These are phyloP conservation scores for Papilio aristodemus DNA, from an alignment of 1,140 invertebrate species.

Conservation along the genomic window DNA sequence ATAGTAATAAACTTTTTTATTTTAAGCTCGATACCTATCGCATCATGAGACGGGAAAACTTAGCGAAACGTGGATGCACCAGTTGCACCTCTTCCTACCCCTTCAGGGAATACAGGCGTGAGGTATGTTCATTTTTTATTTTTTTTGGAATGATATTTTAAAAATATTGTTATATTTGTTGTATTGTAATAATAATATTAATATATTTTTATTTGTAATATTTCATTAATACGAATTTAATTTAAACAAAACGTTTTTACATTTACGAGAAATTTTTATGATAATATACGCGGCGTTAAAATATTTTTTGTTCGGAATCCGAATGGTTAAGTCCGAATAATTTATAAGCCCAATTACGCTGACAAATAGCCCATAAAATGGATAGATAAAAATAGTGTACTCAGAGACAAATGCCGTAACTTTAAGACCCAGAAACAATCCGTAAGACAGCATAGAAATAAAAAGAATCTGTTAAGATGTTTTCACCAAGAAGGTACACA, in stretches of 20 bases:
- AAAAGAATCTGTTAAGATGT: background rate
- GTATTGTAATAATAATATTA: too few species aligned
- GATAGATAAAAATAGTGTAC: slow-evolving; percentile 9
- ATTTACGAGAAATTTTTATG: background rate
- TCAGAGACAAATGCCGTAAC: background rate
- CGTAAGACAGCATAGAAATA: background rate
- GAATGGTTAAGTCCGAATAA: slow-evolving; percentile 1
- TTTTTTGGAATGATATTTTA: too few species aligned
- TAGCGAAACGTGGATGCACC: too few species aligned
- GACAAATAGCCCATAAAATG: slow-evolving; percentile 12
- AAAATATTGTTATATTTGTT: too few species aligned
- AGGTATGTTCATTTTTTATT: too few species aligned
- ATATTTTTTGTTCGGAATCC: slow-evolving; percentile 6
- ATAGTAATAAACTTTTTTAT: too few species aligned
- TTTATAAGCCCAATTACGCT: slow-evolving; percentile 12
- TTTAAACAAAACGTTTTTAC: background rate
- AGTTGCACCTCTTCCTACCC: too few species aligned
- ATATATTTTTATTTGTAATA: background rate
- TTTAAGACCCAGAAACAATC: background rate
- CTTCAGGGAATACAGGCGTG: too few species aligned
- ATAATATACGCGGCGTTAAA: slow-evolving; percentile 6
- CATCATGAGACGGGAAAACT: too few species aligned
- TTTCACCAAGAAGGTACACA: background rate
- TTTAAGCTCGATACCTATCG: too few species aligned
- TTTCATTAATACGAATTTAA: background rate